Evolutionary conservation across 2,113 vertebrate genomes (phyloP).

Genomic region (mouse (Mus musculus)): DNA sequence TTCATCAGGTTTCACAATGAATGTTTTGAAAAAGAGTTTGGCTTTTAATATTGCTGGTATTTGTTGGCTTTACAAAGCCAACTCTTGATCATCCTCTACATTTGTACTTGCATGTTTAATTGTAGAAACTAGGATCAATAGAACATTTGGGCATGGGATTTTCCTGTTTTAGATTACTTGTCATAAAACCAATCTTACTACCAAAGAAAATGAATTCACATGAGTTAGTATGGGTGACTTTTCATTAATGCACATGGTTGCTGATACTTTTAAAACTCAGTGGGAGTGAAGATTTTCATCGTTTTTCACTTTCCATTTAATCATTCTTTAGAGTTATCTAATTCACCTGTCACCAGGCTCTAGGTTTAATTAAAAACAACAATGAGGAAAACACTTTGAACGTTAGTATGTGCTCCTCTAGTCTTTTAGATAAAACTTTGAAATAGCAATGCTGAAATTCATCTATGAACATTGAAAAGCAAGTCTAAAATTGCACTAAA

Average conservation of each 20-base stretch:
- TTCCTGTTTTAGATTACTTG: neutral
- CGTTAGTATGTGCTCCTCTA: neutral
- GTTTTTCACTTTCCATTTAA: constrained; percentile 19
- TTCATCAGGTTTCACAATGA: neutral
- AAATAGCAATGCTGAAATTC: neutral
- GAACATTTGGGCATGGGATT: neutral
- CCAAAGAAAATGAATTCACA: constrained; percentile 54
- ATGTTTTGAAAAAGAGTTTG: constrained; percentile 9
- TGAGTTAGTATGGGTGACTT: neutral
- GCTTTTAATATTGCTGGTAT: neutral
- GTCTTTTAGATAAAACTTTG: constrained; percentile 32
- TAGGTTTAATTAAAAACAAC: constrained; percentile 42
- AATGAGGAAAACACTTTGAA: constrained; percentile 15
- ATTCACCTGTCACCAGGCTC: neutral
- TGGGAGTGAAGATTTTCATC: neutral
- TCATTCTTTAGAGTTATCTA: constrained; percentile 20
- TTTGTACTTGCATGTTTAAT: neutral
- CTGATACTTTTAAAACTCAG: neutral
- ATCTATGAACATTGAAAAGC: neutral
- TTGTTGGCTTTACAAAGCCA: neutral
- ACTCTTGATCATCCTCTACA: neutral
- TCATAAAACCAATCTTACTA: neutral
- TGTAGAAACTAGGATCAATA: neutral
- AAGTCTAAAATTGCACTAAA: neutral
- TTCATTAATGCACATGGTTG: constrained; percentile 2